Percentiles rank a stretch among this genome's conserved stretches.
Evolutionary conservation across 2,888 invertebrate genomes (phyloP).

Genomic region (Chironomus tentans): DNA sequence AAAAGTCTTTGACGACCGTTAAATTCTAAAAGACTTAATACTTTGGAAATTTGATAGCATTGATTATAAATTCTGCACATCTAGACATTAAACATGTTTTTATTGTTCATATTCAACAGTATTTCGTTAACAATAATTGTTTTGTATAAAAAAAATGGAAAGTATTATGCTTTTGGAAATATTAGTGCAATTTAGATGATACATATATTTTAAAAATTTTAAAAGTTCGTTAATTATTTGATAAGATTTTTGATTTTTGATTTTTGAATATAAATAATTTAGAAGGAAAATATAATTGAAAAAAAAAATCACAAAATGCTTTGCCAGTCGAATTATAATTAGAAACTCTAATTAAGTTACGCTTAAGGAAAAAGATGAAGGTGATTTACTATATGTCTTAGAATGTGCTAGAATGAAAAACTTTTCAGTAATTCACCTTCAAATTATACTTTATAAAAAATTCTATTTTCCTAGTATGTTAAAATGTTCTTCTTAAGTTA

Average conservation of each 20-base stretch:
- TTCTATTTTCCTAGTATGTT: background rate
- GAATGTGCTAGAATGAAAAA: too few species aligned
- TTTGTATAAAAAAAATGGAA: background rate
- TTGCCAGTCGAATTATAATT: slow-evolving; percentile 23
- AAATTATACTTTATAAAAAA: background rate
- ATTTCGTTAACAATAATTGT: background rate
- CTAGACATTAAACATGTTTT: background rate
- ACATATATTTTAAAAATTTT: background rate
- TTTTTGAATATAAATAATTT: background rate
- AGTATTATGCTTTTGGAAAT: background rate
- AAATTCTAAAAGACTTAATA: too few species aligned
- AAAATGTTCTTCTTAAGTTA: background rate
- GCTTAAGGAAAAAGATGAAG: too few species aligned
- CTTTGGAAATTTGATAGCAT: too few species aligned
- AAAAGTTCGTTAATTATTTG: background rate
- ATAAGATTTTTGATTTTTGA: background rate
- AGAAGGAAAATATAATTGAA: too few species aligned
- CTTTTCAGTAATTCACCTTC: too few species aligned
- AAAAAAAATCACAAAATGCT: too few species aligned
- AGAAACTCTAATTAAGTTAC: background rate
- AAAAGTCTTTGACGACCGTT: too few species aligned
- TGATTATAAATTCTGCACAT: too few species aligned
- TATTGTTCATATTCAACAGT: background rate
- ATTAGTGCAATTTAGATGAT: background rate
- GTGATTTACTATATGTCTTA: too few species aligned